A percentile compares a stretch with the other conserved stretches of the same genome.
phyloP scores from a whole-genome alignment of 2,888 invertebrate genomes.

The Sialis lutaria region DNA sequence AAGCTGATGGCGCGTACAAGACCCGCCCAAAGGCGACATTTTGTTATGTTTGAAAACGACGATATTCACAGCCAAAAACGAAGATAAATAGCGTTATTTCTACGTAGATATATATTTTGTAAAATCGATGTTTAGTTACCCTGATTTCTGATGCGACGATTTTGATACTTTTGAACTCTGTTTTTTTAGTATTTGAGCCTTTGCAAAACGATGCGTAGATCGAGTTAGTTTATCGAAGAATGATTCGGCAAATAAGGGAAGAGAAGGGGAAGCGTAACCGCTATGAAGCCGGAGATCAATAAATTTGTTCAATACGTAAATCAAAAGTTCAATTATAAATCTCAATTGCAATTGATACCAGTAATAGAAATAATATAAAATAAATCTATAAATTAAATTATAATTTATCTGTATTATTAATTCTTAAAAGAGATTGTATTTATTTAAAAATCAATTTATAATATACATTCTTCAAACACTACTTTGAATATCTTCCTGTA shows the following conservation, averaged over 20 bases:
- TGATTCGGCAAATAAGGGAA: neutral
- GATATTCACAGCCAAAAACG: conserved; percentile 26
- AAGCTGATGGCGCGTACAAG: conserved; percentile 1
- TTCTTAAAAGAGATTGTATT: too few relatives aligned
- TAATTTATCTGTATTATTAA: too few relatives aligned
- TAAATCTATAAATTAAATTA: too few relatives aligned
- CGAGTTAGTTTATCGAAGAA: too few relatives aligned
- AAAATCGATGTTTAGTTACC: conserved; percentile 6
- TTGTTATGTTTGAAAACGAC: conserved; percentile 12
- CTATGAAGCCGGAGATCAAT: neutral
- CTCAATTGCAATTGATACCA: too few relatives aligned
- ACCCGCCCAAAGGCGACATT: conserved; percentile 1
- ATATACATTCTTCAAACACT: too few relatives aligned
- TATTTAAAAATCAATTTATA: too few relatives aligned
- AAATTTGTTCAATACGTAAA: too few relatives aligned
- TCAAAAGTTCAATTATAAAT: too few relatives aligned
- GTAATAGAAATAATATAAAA: too few relatives aligned
- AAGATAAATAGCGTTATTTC: conserved; percentile 2
- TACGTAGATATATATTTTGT: conserved; percentile 5
- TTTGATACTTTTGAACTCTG: neutral
- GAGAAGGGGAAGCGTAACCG: neutral
- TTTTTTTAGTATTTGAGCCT: neutral
- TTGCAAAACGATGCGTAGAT: too few relatives aligned
- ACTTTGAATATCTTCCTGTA: too few relatives aligned
- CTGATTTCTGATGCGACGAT: conserved; percentile 3